Percentiles rank a stretch among this genome's conserved stretches.
These are phyloP conservation scores for Rhinoptilus africanus DNA, from an alignment of 2,113 vertebrate species.

Conservation along the genomic window DNA sequence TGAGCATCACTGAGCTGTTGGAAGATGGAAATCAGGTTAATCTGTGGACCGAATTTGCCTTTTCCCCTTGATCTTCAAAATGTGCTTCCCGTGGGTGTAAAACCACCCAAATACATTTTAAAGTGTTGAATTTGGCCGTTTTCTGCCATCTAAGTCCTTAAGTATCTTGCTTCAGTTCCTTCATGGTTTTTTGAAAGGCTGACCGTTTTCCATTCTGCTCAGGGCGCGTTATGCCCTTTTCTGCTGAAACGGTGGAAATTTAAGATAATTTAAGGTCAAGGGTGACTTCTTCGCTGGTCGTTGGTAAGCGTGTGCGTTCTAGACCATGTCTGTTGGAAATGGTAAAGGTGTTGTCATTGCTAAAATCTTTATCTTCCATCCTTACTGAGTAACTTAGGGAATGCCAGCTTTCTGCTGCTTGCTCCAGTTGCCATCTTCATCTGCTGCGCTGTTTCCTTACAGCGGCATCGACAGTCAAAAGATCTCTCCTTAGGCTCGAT, in stretches of 20 bases:
- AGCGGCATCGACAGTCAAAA: fast-evolving
- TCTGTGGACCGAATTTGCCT: background rate
- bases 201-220: background rate
- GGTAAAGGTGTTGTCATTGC: background rate
- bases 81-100: background rate
- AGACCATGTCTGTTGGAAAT: background rate
- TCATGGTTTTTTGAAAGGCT: background rate
- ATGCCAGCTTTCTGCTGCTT: background rate
- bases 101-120: background rate
- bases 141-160: background rate
- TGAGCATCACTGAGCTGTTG: background rate
- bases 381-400: background rate
- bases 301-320: background rate
- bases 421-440: fast-evolving
- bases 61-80: background rate
- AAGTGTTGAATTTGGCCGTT: background rate
- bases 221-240: background rate
- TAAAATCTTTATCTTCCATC: background rate
- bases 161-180: background rate
- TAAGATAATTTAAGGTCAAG: background rate
- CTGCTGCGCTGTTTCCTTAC: background rate
- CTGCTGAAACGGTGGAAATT: background rate
- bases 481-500: background rate
- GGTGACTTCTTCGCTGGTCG: background rate
- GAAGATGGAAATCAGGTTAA: background rate